phyloP scores from a whole-genome alignment of 2,113 vertebrate species.

The Protobothrops flavoviridis region DNA sequence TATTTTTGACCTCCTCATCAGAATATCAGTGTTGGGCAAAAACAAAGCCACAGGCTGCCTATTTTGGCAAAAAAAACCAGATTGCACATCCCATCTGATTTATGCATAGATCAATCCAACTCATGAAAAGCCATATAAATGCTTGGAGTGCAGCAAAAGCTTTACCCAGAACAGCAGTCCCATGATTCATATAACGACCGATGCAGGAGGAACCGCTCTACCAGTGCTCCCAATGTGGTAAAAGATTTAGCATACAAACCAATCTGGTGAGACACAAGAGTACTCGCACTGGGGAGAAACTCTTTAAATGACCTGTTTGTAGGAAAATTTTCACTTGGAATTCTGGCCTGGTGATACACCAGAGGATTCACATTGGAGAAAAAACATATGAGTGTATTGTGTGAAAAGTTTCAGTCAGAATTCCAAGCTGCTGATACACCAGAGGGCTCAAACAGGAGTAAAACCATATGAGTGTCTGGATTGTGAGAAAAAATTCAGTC shows the following conservation, averaged over 20 bases:
- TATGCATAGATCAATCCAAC: not conserved
- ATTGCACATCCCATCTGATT: not conserved
- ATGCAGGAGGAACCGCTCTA: not conserved
- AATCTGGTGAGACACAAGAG: not conserved
- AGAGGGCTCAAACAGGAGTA: no score
- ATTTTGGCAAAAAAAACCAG: not conserved
- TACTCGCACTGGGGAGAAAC: not conserved
- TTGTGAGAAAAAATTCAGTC: no score
- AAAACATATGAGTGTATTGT: not conserved
- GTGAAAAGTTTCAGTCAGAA: no score
- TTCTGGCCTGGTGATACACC: not conserved
- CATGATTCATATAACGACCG: not conserved
- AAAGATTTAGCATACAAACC: not conserved
- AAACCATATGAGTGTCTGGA: no score
- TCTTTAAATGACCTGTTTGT: not conserved
- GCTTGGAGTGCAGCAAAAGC: not conserved
- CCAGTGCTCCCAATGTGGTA: not conserved
- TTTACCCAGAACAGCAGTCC: not conserved
- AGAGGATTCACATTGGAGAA: not conserved
- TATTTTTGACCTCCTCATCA: not conserved
- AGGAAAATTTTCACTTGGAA: not conserved
- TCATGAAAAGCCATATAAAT: not conserved
- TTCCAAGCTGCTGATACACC: no score
- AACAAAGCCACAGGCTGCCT: accelerated
- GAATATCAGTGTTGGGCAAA: not conserved